phyloP scores from a whole-genome alignment of 1,140 invertebrate species.

The Zaprionus camerounensis region DNA sequence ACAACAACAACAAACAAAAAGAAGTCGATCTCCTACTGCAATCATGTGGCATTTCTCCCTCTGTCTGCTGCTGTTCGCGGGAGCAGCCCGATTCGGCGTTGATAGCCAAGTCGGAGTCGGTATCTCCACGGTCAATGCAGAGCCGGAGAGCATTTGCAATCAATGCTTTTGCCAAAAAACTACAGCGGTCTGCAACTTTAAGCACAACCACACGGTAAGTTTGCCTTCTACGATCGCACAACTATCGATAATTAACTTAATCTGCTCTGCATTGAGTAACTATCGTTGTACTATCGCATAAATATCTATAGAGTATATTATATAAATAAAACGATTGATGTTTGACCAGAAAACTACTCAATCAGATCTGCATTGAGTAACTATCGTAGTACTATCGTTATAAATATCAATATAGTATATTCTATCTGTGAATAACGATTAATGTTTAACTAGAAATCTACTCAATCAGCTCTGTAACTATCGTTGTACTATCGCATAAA shows the following conservation, averaged over 20 bases:
- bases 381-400: not conserved
- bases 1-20: not conserved
- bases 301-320: not conserved
- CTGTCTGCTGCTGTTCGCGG: not conserved
- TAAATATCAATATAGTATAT: not conserved
- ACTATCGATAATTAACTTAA: not conserved
- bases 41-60: constrained; percentile 10
- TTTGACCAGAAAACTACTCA: too few species aligned
- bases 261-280: not conserved
- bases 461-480: too few species aligned
- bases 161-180: constrained; percentile 42
- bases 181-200: constrained; percentile 41
- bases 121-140: not conserved
- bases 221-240: not conserved
- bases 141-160: constrained; percentile 37
- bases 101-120: not conserved
- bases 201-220: constrained; percentile 57
- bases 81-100: not conserved
- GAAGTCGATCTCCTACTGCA: not conserved
- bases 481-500: too few species aligned
- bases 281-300: not conserved
- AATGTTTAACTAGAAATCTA: not conserved
- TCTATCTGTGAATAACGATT: not conserved
- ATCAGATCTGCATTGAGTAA: too few species aligned
- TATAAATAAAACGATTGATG: not conserved